phyloP scores from a whole-genome alignment of 2,888 invertebrate genomes.

The Creontiades dilutus region DNA sequence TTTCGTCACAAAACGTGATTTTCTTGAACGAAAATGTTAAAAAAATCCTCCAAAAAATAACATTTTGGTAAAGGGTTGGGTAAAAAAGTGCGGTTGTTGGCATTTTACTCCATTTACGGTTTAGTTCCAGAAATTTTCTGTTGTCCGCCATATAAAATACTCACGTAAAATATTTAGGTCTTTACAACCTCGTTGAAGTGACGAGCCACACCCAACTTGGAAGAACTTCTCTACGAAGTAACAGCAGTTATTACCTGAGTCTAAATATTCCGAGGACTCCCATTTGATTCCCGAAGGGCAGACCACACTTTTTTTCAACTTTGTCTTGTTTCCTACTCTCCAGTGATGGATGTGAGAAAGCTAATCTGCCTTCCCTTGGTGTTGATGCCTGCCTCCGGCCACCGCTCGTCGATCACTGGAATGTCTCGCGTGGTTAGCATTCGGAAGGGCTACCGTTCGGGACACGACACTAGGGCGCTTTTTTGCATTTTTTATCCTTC shows the following conservation, averaged over 20 bases:
- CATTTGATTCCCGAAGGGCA: background rate
- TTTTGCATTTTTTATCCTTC: conserved; percentile 13
- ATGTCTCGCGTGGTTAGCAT: conserved; percentile 39
- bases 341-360: conserved; percentile 22
- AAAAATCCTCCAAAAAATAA: too few species aligned
- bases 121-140: too few species aligned
- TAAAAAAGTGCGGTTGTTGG: too few species aligned
- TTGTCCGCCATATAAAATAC: too few species aligned
- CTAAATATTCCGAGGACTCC: background rate
- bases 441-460: conserved; percentile 13
- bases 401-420: conserved; percentile 30
- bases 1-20: too few species aligned
- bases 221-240: too few species aligned
- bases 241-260: background rate
- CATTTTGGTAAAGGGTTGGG: too few species aligned
- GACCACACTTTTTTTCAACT: conserved; percentile 7
- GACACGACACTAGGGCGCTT: conserved; percentile 8
- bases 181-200: too few species aligned
- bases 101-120: too few species aligned
- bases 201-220: too few species aligned
- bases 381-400: conserved; percentile 36
- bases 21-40: too few species aligned
- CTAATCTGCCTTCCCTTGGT: conserved; percentile 36
- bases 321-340: conserved; percentile 29
- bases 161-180: too few species aligned